Percentiles rank a stretch among this genome's conserved stretches.
These are phyloP conservation scores for Psilopogon haemacephalus DNA, from an alignment of 2,113 vertebrate genomes.

Conservation along the genomic window DNA sequence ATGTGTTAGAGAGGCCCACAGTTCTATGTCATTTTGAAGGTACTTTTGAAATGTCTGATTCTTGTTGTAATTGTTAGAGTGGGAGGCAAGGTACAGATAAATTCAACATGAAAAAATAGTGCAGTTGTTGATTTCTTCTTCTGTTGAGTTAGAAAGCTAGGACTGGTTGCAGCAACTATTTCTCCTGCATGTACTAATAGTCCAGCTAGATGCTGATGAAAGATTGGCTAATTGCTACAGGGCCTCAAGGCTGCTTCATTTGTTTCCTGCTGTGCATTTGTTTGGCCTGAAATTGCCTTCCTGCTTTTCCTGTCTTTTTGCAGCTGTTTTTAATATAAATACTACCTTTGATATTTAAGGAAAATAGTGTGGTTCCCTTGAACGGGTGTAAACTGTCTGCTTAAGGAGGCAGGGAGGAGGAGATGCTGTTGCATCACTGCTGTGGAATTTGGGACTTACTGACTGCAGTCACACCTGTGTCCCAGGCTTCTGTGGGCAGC, in stretches of 20 bases:
- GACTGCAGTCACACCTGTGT: neutral
- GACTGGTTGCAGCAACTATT: neutral
- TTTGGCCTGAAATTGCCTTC: neutral
- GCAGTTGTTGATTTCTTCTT: neutral
- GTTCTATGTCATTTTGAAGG: neutral
- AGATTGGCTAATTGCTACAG: neutral
- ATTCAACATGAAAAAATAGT: neutral
- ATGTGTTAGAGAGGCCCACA: neutral
- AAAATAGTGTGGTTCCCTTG: constrained; percentile 5
- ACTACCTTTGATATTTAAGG: constrained; percentile 1
- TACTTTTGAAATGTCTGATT: neutral
- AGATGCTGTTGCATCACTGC: neutral
- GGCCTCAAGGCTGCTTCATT: neutral
- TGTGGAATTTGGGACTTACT: neutral
- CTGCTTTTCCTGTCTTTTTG: constrained; percentile 23
- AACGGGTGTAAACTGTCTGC: neutral
- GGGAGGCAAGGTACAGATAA: neutral
- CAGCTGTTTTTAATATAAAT: constrained; percentile 31
- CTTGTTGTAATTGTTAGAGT: neutral
- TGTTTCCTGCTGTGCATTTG: constrained; percentile 15
- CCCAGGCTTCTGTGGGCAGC: neutral
- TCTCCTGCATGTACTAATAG: neutral
- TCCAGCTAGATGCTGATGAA: neutral
- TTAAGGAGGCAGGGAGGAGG: neutral
- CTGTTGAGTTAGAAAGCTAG: neutral